A percentile compares a stretch with the other conserved stretches of the same genome.
Evolutionary conservation across 2,888 invertebrate species (phyloP).

Genomic region (Rotaria socialis): DNA sequence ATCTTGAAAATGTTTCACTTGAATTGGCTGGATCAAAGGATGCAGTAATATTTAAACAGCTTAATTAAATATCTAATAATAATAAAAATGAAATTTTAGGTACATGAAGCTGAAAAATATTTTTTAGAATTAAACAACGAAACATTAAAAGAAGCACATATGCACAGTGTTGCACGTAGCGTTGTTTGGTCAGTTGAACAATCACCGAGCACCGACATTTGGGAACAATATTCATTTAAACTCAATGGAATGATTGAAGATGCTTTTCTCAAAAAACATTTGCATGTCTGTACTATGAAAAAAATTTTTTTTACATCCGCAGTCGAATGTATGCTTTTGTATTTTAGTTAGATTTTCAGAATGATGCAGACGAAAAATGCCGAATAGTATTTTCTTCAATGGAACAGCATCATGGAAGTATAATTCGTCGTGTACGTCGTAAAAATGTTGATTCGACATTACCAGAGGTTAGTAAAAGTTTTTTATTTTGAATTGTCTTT

Average conservation of each 20-base stretch:
- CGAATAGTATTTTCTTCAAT: not conserved
- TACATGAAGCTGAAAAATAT: constrained; percentile 29
- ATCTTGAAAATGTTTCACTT: not conserved
- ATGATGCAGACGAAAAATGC: not conserved
- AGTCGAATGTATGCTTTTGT: no score
- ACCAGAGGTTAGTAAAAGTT: not conserved
- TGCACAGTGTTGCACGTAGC: not conserved
- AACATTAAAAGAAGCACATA: not conserved
- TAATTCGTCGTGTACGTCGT: not conserved
- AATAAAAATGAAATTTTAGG: not conserved
- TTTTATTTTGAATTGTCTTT: no score
- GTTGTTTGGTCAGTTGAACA: not conserved
- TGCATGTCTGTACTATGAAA: not conserved
- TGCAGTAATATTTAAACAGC: not conserved
- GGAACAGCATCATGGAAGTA: not conserved
- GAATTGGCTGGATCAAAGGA: not conserved
- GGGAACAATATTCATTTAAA: constrained; percentile 30
- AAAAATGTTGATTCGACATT: not conserved
- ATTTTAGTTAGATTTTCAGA: not conserved
- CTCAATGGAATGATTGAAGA: constrained; percentile 21
- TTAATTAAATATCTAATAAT: not conserved
- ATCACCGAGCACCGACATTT: not conserved
- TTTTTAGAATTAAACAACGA: not conserved
- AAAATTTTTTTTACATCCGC: no score
- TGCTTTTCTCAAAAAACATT: not conserved